phyloP scores from a whole-genome alignment of 2,888 invertebrate genomes.

The Toxonevra muliebris region DNA sequence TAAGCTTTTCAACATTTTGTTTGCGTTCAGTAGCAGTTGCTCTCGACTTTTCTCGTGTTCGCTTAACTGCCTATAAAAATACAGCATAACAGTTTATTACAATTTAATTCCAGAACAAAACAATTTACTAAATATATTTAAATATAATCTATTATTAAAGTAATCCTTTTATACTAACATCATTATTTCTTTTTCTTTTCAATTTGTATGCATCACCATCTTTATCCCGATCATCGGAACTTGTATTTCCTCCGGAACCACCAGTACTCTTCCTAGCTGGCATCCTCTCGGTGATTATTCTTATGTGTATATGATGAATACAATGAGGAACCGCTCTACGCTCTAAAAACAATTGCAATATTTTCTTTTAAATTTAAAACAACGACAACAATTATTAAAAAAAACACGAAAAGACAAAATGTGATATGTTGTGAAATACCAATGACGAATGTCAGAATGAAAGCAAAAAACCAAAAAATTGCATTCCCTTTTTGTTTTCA shows the following conservation, averaged over 20 bases:
- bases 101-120: constrained; percentile 23
- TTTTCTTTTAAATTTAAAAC: too few species aligned
- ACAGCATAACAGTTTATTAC: constrained; percentile 1
- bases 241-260: constrained; percentile 41
- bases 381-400: background rate
- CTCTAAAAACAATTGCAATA: too few species aligned
- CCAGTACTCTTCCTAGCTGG: constrained; percentile 59
- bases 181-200: constrained; percentile 63
- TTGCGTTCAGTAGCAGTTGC: constrained; percentile 60
- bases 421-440: constrained; percentile 2
- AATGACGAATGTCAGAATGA: background rate
- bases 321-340: background rate
- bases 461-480: background rate
- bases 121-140: background rate
- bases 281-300: constrained; percentile 48
- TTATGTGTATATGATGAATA: constrained; percentile 12
- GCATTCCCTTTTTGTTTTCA: too few species aligned
- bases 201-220: constrained; percentile 55
- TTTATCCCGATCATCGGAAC: constrained; percentile 50
- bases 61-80: constrained; percentile 58
- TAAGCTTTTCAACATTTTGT: constrained; percentile 54
- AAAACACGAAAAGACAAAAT: background rate
- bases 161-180: constrained; percentile 48
- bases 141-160: constrained; percentile 5
- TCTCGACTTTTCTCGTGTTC: constrained; percentile 61